Evolutionary conservation across 2,113 vertebrate species (phyloP).

Genomic region (Mixornis gularis): DNA sequence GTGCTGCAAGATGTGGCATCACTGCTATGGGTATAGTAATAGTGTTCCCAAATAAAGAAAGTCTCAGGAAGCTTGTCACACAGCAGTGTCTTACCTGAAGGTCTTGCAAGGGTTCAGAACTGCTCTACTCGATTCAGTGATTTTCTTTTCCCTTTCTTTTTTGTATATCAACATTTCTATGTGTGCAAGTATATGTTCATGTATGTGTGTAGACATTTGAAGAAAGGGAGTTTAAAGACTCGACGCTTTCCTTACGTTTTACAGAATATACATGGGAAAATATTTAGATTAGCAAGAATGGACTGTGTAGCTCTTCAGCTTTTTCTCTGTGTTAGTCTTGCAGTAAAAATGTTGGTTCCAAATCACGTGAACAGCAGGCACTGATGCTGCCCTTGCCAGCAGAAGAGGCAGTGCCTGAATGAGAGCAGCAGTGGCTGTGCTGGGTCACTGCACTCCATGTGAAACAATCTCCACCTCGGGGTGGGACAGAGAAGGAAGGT

Average conservation of each 20-base stretch:
- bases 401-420: background rate
- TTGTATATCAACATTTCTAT: fast-evolving
- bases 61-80: background rate
- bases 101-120: background rate
- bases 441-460: fast-evolving
- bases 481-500: background rate
- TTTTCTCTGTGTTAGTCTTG: background rate
- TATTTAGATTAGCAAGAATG: background rate
- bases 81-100: background rate
- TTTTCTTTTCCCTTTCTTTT: background rate
- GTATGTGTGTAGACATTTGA: background rate
- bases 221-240: background rate
- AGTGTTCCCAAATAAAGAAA: background rate
- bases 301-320: background rate
- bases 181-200: background rate
- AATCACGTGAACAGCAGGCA: fast-evolving
- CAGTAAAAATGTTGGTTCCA: background rate
- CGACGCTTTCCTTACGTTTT: background rate
- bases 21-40: fast-evolving
- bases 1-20: background rate
- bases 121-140: background rate
- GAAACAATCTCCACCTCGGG: background rate
- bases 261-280: background rate
- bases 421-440: background rate
- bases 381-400: background rate